These are phyloP conservation scores for Coregonus ussuriensis DNA, from an alignment of 2,797 vertebrate genomes.

Conservation along the genomic window DNA sequence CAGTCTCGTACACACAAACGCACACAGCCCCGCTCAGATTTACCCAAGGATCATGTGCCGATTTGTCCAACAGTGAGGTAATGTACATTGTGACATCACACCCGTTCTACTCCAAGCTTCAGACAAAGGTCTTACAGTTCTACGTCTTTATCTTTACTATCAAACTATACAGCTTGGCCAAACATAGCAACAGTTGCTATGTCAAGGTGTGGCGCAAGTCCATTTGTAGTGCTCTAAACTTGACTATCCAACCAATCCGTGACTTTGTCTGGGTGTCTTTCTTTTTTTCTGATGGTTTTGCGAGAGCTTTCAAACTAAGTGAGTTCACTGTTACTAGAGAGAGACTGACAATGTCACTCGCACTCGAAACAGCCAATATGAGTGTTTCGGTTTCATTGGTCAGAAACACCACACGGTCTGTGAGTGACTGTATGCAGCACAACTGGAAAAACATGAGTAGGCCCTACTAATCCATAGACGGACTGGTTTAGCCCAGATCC, in stretches of 20 bases:
- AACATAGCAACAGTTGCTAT: conserved; percentile 71
- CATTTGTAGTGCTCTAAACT: conserved; percentile 31
- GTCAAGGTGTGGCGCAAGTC: conserved; percentile 51
- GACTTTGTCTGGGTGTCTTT: conserved; percentile 46
- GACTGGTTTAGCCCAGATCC: conserved; percentile 64
- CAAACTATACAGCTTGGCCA: conserved; percentile 50
- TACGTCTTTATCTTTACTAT: conserved; percentile 36
- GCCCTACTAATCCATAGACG: conserved; percentile 57
- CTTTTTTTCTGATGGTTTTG: conserved; percentile 52
- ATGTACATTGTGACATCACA: conserved; percentile 17
- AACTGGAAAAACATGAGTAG: conserved; percentile 70
- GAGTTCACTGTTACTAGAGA: conserved; percentile 24
- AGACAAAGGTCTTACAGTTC: conserved; percentile 21
- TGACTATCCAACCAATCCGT: conserved; percentile 28
- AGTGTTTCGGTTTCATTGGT: conserved; percentile 8
- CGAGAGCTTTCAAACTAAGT: conserved; percentile 22
- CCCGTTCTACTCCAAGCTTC: conserved; percentile 18
- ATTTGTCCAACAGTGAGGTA: conserved; percentile 13
- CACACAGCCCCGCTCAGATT: conserved; percentile 32
- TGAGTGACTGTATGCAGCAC: conserved; percentile 39
- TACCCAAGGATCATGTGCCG: conserved; percentile 39
- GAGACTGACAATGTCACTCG: conserved; percentile 40
- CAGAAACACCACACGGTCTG: background rate
- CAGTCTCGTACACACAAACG: conserved; percentile 15
- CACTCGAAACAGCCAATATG: conserved; percentile 20